A percentile compares a stretch with the other conserved stretches of the same genome.
Evolutionary conservation across 2,113 vertebrate species (phyloP).

Genomic region (Archilochus colubris): DNA sequence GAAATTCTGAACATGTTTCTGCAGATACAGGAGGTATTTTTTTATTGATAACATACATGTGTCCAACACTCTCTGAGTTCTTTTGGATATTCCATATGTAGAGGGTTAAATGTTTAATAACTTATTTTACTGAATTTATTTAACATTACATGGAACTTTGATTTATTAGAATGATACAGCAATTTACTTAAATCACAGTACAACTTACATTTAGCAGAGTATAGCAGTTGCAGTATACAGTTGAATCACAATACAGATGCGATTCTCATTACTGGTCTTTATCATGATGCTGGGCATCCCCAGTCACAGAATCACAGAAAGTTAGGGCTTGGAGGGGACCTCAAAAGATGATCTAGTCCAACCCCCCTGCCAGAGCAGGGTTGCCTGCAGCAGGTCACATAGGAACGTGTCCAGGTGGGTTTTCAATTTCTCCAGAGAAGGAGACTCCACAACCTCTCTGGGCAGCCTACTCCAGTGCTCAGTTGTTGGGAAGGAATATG

Average conservation of each 20-base stretch:
- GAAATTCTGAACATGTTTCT: neutral
- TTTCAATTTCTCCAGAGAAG: no score
- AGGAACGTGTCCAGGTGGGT: no score
- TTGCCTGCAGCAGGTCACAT: no score
- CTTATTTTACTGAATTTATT: neutral
- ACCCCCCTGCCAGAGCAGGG: no score
- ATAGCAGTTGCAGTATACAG: neutral
- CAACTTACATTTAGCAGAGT: neutral
- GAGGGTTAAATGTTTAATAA: neutral
- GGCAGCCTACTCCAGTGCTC: no score
- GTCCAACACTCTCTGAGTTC: neutral
- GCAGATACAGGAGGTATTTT: neutral
- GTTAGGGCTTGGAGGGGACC: no score
- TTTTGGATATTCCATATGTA: neutral
- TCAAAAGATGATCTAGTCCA: no score
- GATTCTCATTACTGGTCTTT: neutral
- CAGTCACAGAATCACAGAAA: neutral
- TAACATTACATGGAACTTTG: neutral
- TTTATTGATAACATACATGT: neutral
- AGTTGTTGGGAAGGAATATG: neutral
- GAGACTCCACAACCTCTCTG: no score
- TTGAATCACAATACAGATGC: neutral
- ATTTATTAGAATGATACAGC: conserved; percentile 8
- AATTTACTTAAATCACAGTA: neutral
- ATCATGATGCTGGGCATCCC: neutral